These are phyloP conservation scores for Rhincodon typus DNA, from an alignment of 2,797 vertebrate species.

Conservation along the genomic window DNA sequence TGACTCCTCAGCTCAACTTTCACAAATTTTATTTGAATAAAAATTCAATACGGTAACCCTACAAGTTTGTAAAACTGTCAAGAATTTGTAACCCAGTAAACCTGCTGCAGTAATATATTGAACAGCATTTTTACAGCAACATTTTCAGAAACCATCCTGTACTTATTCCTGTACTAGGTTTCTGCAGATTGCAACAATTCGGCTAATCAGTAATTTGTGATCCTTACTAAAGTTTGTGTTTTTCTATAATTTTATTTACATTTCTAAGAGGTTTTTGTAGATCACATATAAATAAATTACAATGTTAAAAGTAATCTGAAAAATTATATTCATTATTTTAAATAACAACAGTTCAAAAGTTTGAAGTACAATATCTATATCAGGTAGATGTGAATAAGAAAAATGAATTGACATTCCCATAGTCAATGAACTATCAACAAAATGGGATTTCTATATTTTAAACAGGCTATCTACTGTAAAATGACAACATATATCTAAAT, in stretches of 20 bases:
- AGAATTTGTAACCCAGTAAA: background rate
- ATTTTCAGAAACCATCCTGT: background rate
- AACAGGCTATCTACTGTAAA: background rate
- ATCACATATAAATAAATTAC: background rate
- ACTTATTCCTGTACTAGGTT: background rate
- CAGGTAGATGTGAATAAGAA: background rate
- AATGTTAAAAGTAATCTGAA: background rate
- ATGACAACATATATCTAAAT: background rate
- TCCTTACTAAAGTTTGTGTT: background rate
- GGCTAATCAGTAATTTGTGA: background rate
- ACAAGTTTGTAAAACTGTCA: background rate
- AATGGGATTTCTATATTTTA: slow-evolving; percentile 12
- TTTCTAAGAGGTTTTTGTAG: background rate
- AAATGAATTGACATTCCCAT: background rate
- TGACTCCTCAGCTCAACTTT: background rate
- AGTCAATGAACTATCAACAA: background rate
- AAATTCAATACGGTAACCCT: background rate
- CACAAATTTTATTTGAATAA: background rate
- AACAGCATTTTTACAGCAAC: background rate
- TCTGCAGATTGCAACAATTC: background rate
- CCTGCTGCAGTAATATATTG: background rate
- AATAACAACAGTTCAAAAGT: background rate
- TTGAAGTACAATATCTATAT: background rate
- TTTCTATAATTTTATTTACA: background rate
- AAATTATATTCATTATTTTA: background rate